Base-by-base conservation (phyloP, 1,140 invertebrate species). In the Onthophagus taurus region DNA sequence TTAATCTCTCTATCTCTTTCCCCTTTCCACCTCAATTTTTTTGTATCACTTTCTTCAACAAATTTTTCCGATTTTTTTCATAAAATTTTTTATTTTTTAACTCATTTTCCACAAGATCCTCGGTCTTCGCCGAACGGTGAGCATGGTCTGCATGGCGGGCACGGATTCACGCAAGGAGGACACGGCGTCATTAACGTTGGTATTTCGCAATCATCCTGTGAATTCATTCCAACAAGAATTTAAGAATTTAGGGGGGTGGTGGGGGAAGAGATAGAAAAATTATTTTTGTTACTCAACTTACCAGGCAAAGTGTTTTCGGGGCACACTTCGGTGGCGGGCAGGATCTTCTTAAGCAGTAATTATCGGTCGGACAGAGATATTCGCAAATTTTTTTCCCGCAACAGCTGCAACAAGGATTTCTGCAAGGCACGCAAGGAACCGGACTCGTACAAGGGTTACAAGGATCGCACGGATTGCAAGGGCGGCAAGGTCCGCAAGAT, bases 401-500 rank as follows among this genome's bases (percentile, higher is more conserved):
- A 21, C 45, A 48, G 4, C 14, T 34, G 24, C 49, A 50, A 30
- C 45, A 44, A n/a, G 41, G 29, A 8, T 18, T 12, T 8, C 29
- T 11, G 14, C 41, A 42, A 11, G 41, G 41, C 21, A n/a, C 19
- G 29, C 41, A 42, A 24, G 37, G 37, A 2, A 42, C 26, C n/a
- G 41, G 41, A 1, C 12, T 33, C 8, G 29, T 31, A 13, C 41
- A 42, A 1, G 31, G 37, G n/a, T 41, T 41, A 34, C 34, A 17
- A 31, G 49, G 30, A 31, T 56, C 12, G 43, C 31, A 17, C 34
- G 33, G 45, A 24, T 42, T 48, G 31, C 51, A 57, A 4, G 49
- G 51, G 4, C 49, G 46, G 8, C 52, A 57, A 18, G 47, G 41
- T 3, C 50, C 53, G 37, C 46, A 45, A 35, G 46, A 52, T 8